Conservation (phyloP, 2,113 vertebrate species). For the Glaucomys volans region DNA sequence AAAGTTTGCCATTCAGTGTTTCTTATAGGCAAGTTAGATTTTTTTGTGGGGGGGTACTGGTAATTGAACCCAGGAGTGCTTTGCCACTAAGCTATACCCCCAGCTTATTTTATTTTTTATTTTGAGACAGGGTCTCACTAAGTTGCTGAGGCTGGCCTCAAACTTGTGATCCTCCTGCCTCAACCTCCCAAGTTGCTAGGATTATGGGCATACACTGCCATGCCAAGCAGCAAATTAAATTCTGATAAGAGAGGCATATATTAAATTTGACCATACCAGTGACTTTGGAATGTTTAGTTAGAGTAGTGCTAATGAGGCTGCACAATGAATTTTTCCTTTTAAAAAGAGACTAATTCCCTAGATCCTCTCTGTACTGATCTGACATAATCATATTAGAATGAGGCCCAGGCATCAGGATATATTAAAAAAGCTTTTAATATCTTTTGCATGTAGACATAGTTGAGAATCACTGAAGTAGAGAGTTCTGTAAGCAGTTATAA, state of each 20-base stretch:
- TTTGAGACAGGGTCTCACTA: no score
- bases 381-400: background rate
- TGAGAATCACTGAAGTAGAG: slow-evolving; percentile 13
- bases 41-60: background rate
- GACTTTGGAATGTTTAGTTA: slow-evolving; percentile 3
- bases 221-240: background rate
- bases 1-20: background rate
- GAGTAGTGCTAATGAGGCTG: background rate
- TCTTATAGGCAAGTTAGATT: slow-evolving; percentile 34
- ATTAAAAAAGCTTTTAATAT: background rate
- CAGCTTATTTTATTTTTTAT: no score
- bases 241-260: background rate
- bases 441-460: background rate
- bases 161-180: no score
- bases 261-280: background rate
- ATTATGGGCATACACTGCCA: no score
- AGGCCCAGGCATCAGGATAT: background rate
- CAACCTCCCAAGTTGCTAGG: no score
- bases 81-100: no score
- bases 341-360: slow-evolving; percentile 5
- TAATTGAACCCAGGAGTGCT: no score
- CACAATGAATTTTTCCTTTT: background rate
- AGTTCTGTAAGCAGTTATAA: background rate
- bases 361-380: background rate
- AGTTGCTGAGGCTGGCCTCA: no score